Base-by-base conservation (phyloP, 1,140 invertebrate genomes). In the Anagrus nilaparvatae region DNA sequence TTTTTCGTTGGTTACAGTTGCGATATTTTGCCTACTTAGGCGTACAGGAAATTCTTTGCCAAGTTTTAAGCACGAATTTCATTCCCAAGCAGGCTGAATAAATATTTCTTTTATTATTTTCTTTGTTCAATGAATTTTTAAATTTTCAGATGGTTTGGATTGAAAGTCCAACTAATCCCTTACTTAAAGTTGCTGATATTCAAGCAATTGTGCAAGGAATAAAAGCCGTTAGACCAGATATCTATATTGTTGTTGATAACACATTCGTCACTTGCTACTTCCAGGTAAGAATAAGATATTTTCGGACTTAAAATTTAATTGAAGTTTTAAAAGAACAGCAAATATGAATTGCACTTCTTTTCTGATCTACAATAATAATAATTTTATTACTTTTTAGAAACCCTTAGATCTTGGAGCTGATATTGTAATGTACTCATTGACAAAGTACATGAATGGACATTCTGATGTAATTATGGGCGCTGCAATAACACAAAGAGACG, bases 371-470 rank as follows among this genome's bases (percentile, higher is more conserved):
- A n/a, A n/a, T 23, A 27, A 5, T n/a, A 19, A 13, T 44, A 33
- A n/a, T 33, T 28, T 49, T 44, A 37, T 14, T 50, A 28, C 50
- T 53, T 50, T 48, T 44, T 43, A 87, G 81, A 74, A 80, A 47
- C 96, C 96, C 4, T 64, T 99, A 19, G 76, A 81, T 14, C 70
- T 96, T 19, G 96, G 96, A 8, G 94, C 88, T 3, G 94, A 99
- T 67, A 74, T 97, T 33, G 81, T 85, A 2, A 67, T 91, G 48
- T 95, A 98, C 69, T 99, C 95, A 0, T 53, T 96, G 19, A 97
- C 94, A 0, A 99, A 99, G 66, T 99, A 97, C 57, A 93, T 98
- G 79, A 98, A 98, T 67, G 96, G 95, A 0, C 95, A 99, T 65
- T 85, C 88, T 2, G 96, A 99, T 72, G 85, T 97, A 30, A 82